These are phyloP conservation scores for Ennomos quercinarius DNA, from an alignment of 2,888 invertebrate species.

Conservation along the genomic window DNA sequence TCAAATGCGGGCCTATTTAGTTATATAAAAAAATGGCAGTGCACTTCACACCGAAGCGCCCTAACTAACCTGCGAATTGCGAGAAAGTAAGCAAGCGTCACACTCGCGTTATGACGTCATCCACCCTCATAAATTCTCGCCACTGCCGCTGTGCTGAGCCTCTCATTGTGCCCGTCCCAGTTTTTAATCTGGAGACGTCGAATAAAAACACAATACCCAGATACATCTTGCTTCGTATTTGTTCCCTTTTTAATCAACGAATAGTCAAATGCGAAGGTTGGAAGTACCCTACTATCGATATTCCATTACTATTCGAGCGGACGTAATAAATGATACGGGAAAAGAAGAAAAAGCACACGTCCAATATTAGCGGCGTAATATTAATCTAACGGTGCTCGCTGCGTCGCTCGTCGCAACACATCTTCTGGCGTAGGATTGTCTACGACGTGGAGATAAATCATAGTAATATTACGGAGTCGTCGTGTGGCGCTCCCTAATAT, in stretches of 20 bases:
- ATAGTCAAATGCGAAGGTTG: conserved; percentile 50
- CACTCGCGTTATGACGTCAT: conserved; percentile 68
- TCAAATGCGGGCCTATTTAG: too few species aligned
- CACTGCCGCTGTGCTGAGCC: conserved; percentile 55
- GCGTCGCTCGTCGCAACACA: conserved; percentile 54
- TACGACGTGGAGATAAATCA: conserved; percentile 67
- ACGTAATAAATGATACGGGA: conserved; percentile 52
- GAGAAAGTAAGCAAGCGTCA: conserved; percentile 61
- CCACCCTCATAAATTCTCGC: conserved; percentile 57
- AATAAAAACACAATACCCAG: conserved; percentile 77
- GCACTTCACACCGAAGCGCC: conserved; percentile 5
- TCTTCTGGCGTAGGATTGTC: conserved; percentile 63
- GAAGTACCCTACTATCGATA: conserved; percentile 42
- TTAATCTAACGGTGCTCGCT: conserved; percentile 61
- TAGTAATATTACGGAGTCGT: conserved; percentile 72
- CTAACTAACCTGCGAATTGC: conserved; percentile 1
- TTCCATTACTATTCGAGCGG: conserved; percentile 38
- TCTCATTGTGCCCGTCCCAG: conserved; percentile 75
- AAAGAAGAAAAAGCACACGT: conserved; percentile 60
- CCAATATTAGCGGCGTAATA: conserved; percentile 59
- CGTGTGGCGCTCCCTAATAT: conserved; percentile 66
- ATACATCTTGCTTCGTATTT: conserved; percentile 69
- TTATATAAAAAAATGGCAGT: not conserved
- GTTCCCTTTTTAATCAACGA: conserved; percentile 70
- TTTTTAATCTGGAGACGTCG: conserved; percentile 81